Conservation (phyloP, 2,888 invertebrate genomes). For the Baronia brevicornis region DNA sequence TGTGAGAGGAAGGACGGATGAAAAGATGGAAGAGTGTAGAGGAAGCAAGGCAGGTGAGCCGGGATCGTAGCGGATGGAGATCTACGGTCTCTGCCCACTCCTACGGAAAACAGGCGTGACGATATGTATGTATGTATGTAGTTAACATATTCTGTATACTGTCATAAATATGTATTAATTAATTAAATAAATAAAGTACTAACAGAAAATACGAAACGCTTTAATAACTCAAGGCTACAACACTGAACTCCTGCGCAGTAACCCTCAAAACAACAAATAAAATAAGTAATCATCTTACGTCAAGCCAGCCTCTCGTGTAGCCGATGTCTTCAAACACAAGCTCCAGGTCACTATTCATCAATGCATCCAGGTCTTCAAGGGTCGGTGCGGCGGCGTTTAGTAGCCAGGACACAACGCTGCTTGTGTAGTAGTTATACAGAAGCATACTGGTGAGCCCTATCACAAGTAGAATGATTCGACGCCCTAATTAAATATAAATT, state of each 20-base stretch:
- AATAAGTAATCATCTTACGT: conserved; percentile 30
- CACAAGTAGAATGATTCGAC: conserved; percentile 45
- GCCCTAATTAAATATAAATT: conserved; percentile 38
- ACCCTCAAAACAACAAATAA: neutral
- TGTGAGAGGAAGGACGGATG: too few relatives aligned
- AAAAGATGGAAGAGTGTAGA: too few relatives aligned
- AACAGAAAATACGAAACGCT: too few relatives aligned
- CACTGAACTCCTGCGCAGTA: too few relatives aligned
- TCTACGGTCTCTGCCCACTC: too few relatives aligned
- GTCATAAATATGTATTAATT: too few relatives aligned
- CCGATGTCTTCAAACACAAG: conserved; percentile 71
- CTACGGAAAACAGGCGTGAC: too few relatives aligned
- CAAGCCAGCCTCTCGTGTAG: conserved; percentile 62
- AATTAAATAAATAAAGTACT: too few relatives aligned
- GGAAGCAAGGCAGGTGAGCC: too few relatives aligned
- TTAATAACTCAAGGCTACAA: too few relatives aligned
- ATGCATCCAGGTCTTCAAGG: conserved; percentile 59
- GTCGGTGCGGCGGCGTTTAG: conserved; percentile 64
- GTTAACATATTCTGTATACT: neutral
- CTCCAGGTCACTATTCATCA: conserved; percentile 64
- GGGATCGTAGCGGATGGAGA: too few relatives aligned
- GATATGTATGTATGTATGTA: too few relatives aligned
- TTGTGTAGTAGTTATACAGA: conserved; percentile 77
- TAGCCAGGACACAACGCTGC: conserved; percentile 76
- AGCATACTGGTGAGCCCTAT: conserved; percentile 60